These are phyloP conservation scores for Meiosimyza decipiens DNA, from an alignment of 2,888 invertebrate species.

Conservation along the genomic window DNA sequence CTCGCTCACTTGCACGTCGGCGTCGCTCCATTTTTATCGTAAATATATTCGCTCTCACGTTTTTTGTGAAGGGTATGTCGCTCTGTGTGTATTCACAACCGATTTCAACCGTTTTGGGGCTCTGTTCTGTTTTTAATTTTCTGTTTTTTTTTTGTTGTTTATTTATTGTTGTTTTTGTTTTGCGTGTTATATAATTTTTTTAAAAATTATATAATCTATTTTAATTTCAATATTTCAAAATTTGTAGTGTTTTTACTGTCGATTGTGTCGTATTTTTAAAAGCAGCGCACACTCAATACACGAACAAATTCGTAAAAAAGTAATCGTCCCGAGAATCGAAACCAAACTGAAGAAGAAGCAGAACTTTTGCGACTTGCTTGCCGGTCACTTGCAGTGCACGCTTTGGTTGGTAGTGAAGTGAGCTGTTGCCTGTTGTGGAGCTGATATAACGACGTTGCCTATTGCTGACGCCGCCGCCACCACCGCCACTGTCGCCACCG, in stretches of 20 bases:
- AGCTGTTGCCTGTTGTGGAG: slow-evolving; percentile 15
- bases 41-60: background rate
- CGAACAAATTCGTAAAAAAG: slow-evolving; percentile 11
- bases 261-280: slow-evolving; percentile 15
- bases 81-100: background rate
- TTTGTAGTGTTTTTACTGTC: background rate
- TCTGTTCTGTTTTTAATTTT: too few relatives aligned
- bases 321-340: slow-evolving; percentile 23
- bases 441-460: slow-evolving; percentile 22
- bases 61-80: background rate
- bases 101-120: background rate
- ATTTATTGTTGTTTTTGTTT: slow-evolving; percentile 3
- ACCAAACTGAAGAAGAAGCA: slow-evolving; percentile 15
- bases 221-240: background rate
- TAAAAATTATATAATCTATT: slow-evolving; percentile 24
- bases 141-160: background rate
- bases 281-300: slow-evolving; percentile 30
- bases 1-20: slow-evolving; percentile 24
- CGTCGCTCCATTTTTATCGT: slow-evolving; percentile 23
- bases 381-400: slow-evolving; percentile 10
- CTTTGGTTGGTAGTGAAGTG: slow-evolving; percentile 17
- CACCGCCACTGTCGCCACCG: background rate
- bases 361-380: slow-evolving; percentile 9
- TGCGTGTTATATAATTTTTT: slow-evolving; percentile 28
- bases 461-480: background rate